A percentile compares a stretch with the other conserved stretches of the same genome.
These are phyloP conservation scores for Noturus placidus DNA, from an alignment of 2,113 vertebrate genomes.

Conservation along the genomic window DNA sequence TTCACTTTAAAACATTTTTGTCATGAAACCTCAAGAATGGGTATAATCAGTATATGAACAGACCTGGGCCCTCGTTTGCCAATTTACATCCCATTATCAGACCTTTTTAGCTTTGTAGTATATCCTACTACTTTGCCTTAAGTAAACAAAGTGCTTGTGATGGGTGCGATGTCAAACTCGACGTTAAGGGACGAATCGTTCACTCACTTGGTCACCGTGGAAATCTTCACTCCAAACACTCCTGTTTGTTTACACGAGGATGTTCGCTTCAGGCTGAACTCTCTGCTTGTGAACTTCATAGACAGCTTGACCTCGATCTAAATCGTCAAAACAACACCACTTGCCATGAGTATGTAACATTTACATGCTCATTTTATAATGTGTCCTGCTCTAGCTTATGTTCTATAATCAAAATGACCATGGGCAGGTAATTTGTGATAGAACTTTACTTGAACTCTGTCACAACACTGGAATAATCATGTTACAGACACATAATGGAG, in stretches of 20 bases:
- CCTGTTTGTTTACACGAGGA: constrained; percentile 89
- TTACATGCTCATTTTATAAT: background rate
- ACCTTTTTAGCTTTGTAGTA: background rate
- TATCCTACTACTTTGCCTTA: background rate
- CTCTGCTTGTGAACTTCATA: constrained; percentile 93
- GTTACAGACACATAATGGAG: no score
- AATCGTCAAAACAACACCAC: constrained; percentile 25
- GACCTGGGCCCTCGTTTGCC: no score
- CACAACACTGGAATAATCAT: no score
- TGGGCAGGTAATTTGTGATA: no score
- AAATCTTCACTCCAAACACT: constrained; percentile 95
- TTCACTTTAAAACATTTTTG: no score
- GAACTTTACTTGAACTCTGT: no score
- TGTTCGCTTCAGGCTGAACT: constrained; percentile 95
- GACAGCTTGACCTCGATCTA: constrained; percentile 96
- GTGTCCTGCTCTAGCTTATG: background rate
- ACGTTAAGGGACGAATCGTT: background rate
- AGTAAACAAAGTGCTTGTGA: background rate
- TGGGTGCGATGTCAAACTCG: background rate
- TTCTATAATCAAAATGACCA: background rate
- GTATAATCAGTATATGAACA: no score
- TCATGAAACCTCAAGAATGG: no score
- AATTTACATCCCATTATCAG: no score
- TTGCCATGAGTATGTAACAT: background rate
- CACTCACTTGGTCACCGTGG: constrained; percentile 93